Base-by-base conservation (phyloP, 2,888 invertebrate species). In the Pristionchus arcanus region DNA sequence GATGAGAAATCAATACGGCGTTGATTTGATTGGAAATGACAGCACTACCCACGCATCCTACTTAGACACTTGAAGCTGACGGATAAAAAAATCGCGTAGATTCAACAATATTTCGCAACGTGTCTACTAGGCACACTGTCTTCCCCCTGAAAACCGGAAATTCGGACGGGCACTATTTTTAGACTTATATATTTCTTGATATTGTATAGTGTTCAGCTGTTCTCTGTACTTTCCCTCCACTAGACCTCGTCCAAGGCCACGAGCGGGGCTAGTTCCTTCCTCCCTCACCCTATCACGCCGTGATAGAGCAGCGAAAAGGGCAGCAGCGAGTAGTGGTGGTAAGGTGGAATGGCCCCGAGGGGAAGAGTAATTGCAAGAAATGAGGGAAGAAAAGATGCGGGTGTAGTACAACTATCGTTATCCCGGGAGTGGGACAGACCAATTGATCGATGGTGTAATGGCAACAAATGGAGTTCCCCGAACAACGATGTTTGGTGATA, bases 331-430 rank as follows among this genome's bases (percentile, higher is more conserved):
- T 37, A 74, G 71, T 28, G 31, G 13, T 71, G 42, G 77, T 37
- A 74, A n/a, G 42, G 42, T 42, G 81, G 81, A 81, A 81, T 81
- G 81, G 81, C 81, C 81, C 81, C n/a, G 2, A 2, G 49, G 81
- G 28, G 3, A 42, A 31, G 42, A 42, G 28, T 11, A 21, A 34
- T 9, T 28, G 81, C 49, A 15, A 81, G 74, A 81, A n/a, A 77
- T 15, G 74, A 25, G 11, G 42, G 25, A 37, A 42, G 42, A 19
- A n/a, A 81, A 53, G 49, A 53, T 42, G 16, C 37, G n/a, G 37
- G 63, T 25, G 63, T 63, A 63, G 63, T 63, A 63, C 63, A 63
- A 63, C 63, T 63, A n/a, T 25, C 63, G n/a, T n/a, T 55, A 55
- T 55, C 55, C 55, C 55, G 55, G 19, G 74, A 37, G 74, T 34